These are phyloP conservation scores for Tethea ocularis DNA, from an alignment of 2,888 invertebrate genomes.

Conservation along the genomic window DNA sequence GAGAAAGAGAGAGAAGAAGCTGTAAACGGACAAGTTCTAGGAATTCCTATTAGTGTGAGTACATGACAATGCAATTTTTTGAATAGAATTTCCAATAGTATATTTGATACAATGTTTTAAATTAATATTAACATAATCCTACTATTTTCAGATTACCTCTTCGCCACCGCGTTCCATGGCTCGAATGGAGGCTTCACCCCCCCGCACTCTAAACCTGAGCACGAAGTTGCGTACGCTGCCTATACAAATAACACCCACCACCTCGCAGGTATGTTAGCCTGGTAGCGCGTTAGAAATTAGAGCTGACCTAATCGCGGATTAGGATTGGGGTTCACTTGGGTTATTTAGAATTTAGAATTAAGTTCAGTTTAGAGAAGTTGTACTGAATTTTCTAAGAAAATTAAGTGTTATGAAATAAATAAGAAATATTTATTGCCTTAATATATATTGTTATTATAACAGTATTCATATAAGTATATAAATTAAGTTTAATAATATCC, in stretches of 20 bases:
- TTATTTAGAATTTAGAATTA: background rate
- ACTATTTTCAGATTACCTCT: conserved; percentile 63
- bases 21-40: conserved; percentile 71
- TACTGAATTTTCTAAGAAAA: background rate
- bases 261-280: conserved; percentile 77
- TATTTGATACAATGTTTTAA: background rate
- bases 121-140: conserved; percentile 5
- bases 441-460: too few species aligned
- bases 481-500: too few species aligned
- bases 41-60: conserved; percentile 79
- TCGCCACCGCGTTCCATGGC: conserved; percentile 61
- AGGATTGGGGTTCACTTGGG: conserved; percentile 40
- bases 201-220: conserved; percentile 71
- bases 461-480: too few species aligned
- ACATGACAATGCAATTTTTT: background rate
- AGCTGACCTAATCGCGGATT: conserved; percentile 69
- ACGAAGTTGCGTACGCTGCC: conserved; percentile 75
- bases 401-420: too few species aligned
- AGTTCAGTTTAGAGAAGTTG: background rate
- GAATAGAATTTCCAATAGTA: background rate
- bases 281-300: conserved; percentile 71
- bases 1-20: conserved; percentile 68
- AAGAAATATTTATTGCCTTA: too few species aligned
- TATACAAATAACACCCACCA: conserved; percentile 74
- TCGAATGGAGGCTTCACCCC: conserved; percentile 63